A percentile compares a stretch with the other conserved stretches of the same genome.
These are phyloP conservation scores for Meda fulgida DNA, from an alignment of 2,797 vertebrate species.

Conservation along the genomic window DNA sequence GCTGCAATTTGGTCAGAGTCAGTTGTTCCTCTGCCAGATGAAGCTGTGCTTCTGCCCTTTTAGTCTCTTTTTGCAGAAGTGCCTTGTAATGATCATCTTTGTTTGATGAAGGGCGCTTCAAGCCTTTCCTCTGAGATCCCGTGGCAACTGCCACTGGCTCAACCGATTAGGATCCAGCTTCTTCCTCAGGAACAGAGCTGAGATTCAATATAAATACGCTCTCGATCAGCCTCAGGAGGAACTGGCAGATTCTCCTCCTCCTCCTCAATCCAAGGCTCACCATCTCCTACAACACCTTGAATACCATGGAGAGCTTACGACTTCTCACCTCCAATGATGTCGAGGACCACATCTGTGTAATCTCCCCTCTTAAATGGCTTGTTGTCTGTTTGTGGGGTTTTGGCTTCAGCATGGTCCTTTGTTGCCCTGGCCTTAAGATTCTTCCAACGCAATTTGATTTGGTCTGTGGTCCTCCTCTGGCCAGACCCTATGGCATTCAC, in stretches of 20 bases:
- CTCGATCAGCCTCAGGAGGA: slow-evolving; percentile 35
- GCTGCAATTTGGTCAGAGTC: slow-evolving; percentile 37
- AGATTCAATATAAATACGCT: slow-evolving; percentile 31
- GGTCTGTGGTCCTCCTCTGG: slow-evolving; percentile 7
- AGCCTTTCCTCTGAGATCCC: background rate
- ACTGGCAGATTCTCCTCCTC: slow-evolving; percentile 25
- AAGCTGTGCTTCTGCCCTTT: background rate
- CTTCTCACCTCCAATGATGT: slow-evolving; percentile 13
- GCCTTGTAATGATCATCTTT: background rate
- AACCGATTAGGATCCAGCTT: slow-evolving; percentile 6
- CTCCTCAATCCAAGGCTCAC: slow-evolving; percentile 13
- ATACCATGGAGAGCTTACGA: slow-evolving; percentile 35
- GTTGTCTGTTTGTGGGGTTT: slow-evolving; percentile 30
- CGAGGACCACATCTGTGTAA: slow-evolving; percentile 16
- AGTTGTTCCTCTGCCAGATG: slow-evolving; percentile 14
- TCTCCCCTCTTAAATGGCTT: slow-evolving; percentile 31
- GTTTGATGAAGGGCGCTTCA: slow-evolving; percentile 24
- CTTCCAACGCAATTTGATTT: slow-evolving; percentile 33
- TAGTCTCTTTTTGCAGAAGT: slow-evolving; percentile 7
- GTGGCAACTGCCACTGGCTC: background rate
- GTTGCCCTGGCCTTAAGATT: slow-evolving; percentile 37
- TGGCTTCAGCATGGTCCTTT: slow-evolving; percentile 5
- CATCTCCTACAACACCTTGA: slow-evolving; percentile 27
- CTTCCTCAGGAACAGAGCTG: slow-evolving; percentile 39
- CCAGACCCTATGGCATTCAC: slow-evolving; percentile 29